Conservation (phyloP, 1,140 invertebrate species). For the Drosophila simulans region DNA sequence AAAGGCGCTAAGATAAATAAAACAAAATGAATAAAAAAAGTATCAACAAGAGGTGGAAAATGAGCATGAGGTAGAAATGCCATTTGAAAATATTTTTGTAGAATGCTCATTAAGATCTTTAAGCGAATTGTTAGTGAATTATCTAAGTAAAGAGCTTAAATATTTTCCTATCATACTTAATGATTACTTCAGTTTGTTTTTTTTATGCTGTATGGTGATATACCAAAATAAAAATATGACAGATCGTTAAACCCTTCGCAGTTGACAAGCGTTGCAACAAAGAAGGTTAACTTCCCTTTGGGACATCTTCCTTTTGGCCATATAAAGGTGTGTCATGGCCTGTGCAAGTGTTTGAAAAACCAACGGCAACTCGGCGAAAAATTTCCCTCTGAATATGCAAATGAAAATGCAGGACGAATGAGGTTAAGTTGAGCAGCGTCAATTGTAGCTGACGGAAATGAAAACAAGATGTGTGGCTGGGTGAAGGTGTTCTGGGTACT, state of each 20-base stretch:
- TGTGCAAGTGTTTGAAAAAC: conserved; percentile 52
- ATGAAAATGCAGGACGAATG: conserved; percentile 77
- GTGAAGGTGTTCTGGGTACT: not conserved
- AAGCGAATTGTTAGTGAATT: not conserved
- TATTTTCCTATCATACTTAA: no score
- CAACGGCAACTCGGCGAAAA: conserved; percentile 49
- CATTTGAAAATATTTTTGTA: not conserved
- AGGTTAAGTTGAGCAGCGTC: conserved; percentile 83
- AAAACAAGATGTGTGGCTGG: conserved; percentile 73
- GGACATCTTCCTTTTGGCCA: conserved; percentile 25
- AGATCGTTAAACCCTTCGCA: conserved; percentile 6
- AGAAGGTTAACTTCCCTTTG: conserved; percentile 15
- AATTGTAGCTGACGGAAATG: conserved; percentile 83
- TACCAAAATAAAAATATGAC: not conserved
- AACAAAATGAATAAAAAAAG: conserved; percentile 3
- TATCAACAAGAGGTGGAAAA: conserved; percentile 16
- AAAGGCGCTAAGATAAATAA: conserved; percentile 42
- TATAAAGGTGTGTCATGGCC: conserved; percentile 52
- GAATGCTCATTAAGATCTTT: not conserved
- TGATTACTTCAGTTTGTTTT: no score
- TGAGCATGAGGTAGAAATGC: conserved; percentile 11
- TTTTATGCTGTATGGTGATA: not conserved
- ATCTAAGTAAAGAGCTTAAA: no score
- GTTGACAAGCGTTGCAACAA: conserved; percentile 21
- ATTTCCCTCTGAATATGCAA: conserved; percentile 74